Conservation (phyloP, 37 sponge, comb jelly and placozoan species). For the Cliona cf. orientalis region DNA sequence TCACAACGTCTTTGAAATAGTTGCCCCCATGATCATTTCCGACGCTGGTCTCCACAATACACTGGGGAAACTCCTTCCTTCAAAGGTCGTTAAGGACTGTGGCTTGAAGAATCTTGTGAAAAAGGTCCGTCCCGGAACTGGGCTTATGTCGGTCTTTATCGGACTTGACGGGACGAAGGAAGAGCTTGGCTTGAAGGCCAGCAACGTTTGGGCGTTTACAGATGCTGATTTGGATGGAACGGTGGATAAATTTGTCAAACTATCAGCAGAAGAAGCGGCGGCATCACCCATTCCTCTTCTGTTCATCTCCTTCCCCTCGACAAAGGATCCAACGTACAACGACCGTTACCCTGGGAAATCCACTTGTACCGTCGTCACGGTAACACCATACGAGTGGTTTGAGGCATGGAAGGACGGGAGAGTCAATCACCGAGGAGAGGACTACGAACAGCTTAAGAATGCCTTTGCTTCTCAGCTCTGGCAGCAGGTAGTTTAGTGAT, state of each 20-base stretch:
- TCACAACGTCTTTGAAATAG: slow-evolving; percentile 61
- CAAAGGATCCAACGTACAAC: slow-evolving; percentile 89
- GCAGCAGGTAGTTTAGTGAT: slow-evolving; percentile 43
- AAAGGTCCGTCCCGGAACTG: slow-evolving; percentile 59
- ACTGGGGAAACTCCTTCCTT: slow-evolving; percentile 44
- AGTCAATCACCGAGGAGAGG: slow-evolving; percentile 71
- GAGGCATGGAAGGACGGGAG: slow-evolving; percentile 77
- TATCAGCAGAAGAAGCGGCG: slow-evolving; percentile 52
- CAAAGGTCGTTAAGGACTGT: slow-evolving; percentile 23
- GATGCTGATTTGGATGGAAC: slow-evolving; percentile 16
- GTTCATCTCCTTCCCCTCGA: slow-evolving; percentile 93
- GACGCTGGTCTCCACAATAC: slow-evolving; percentile 89
- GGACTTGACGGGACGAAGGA: slow-evolving; percentile 86
- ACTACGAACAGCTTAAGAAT: slow-evolving; percentile 78
- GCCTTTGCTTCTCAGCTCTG: slow-evolving; percentile 72
- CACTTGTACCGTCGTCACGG: slow-evolving; percentile 78
- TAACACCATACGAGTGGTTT: slow-evolving; percentile 84
- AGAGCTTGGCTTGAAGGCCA: slow-evolving; percentile 72
- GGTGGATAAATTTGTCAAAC: slow-evolving; percentile 20
- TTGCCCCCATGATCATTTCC: slow-evolving; percentile 84
- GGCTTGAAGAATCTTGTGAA: slow-evolving; percentile 5
- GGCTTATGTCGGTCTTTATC: slow-evolving; percentile 76
- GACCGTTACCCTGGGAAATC: slow-evolving; percentile 83
- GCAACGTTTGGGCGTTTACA: slow-evolving; percentile 84
- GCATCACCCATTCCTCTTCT: slow-evolving; percentile 61